A percentile compares a stretch with the other conserved stretches of the same genome.
phyloP scores from a whole-genome alignment of 1,140 invertebrate genomes.

The Lepeophtheirus salmonis region DNA sequence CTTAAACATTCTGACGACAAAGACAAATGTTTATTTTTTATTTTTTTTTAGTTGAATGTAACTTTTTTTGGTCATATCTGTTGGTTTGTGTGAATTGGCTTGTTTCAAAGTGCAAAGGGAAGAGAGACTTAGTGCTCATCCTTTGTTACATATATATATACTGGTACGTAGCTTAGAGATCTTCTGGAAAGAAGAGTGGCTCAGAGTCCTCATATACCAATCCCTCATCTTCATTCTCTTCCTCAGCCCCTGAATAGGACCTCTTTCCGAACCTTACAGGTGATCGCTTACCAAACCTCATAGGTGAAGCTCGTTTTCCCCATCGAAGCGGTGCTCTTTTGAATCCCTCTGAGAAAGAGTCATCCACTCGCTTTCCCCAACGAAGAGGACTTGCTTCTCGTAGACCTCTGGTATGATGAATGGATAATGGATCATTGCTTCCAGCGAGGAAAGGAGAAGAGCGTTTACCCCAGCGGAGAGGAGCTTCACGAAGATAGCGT shows the following conservation, averaged over 20 bases:
- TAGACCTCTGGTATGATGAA: no score
- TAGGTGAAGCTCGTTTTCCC: not conserved
- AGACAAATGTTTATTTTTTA: no score
- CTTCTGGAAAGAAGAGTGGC: not conserved
- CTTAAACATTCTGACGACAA: no score
- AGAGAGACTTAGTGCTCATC: no score
- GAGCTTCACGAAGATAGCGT: not conserved
- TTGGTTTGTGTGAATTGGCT: no score
- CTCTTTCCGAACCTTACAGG: not conserved
- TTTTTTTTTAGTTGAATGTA: no score
- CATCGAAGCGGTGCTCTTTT: not conserved
- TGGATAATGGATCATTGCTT: no score
- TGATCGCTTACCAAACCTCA: not conserved
- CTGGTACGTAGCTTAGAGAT: no score
- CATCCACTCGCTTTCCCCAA: not conserved
- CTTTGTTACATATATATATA: no score
- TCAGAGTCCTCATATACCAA: not conserved
- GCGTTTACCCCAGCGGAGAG: not conserved
- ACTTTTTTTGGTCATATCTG: no score
- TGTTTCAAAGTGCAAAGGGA: no score
- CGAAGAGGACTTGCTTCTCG: not conserved
- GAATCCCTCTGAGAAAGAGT: not conserved
- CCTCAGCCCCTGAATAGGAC: no score
- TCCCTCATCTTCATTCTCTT: not conserved
- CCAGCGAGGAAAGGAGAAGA: not conserved